Base-by-base conservation (phyloP, 1,140 invertebrate species). In the Pinna nobilis region DNA sequence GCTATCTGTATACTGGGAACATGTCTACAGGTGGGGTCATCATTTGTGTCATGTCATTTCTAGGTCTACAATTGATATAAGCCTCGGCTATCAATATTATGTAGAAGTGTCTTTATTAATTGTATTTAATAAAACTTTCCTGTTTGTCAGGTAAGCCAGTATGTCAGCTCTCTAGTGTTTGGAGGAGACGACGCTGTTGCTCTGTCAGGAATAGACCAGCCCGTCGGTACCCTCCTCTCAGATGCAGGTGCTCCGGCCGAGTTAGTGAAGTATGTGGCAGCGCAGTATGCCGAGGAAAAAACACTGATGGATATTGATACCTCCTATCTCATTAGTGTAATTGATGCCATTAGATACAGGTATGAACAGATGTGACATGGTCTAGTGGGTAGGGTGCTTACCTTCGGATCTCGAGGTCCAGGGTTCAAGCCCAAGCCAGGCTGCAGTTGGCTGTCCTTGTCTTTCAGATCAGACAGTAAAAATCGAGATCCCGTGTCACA, bases 291-390 rank as follows among this genome's bases (percentile, higher is more conserved):
- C 15, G 33, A 37, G 9, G 65, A 41, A 20, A 73, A 71, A 63
- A 76, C 80, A 11, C 50, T 82, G 44, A 76, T 82, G 70, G 80
- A 82, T 50, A n/a, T 78, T 18, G 80, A 82, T 28, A 73, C 77
- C 5, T 50, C 73, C 2, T 72, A 66, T 25, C 61, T 77, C 7
- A 77, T 82, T 20, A 72, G 75, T 49, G 20, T 79, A 6, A 76
- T 82, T 55, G 80, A 82, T 70, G 77, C 77, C 64, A 70, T 82
- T 1, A 65, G 77, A 78, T 82, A 82, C 63, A 76, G 67, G 80
- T 82, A 53, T 50, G 70, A 67, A 57, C 2, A 7, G 30, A 53
- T 3, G 25, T 7, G 23, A 53, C 18, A 6, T 28, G 9, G 32
- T 53, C 15, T 9, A 53, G 25, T 11, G n/a, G n/a, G n/a, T 44